These are phyloP conservation scores for Megalurothrips usitatus DNA, from an alignment of 2,888 invertebrate species.

Conservation along the genomic window DNA sequence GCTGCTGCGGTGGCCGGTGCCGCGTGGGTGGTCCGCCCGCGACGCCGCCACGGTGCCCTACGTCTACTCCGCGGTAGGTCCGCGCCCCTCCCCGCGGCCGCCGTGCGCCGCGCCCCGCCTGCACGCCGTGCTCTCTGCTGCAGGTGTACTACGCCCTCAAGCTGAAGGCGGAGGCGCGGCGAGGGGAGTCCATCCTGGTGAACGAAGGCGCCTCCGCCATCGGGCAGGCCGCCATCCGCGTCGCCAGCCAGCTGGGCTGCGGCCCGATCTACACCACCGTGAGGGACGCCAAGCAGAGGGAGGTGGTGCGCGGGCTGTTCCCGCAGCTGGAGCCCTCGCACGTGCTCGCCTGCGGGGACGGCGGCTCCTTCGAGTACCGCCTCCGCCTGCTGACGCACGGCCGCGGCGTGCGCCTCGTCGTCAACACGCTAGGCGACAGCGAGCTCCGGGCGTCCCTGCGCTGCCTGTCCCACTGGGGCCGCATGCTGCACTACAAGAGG, in stretches of 20 bases:
- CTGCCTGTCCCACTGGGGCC: not conserved
- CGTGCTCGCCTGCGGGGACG: not conserved
- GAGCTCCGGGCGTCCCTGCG: not conserved
- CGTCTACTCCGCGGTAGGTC: constrained; percentile 47
- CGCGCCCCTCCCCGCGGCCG: constrained; percentile 36
- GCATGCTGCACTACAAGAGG: not conserved
- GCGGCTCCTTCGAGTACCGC: not conserved
- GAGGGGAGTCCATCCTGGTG: constrained; percentile 49
- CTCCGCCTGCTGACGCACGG: not conserved
- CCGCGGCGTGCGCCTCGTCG: not conserved
- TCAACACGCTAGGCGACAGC: not conserved
- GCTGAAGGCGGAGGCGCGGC: constrained; percentile 49
- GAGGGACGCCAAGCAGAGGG: constrained; percentile 41
- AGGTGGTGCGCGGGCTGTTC: constrained; percentile 31
- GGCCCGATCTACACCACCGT: constrained; percentile 54
- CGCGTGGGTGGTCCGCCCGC: constrained; percentile 48
- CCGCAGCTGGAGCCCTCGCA: constrained; percentile 31
- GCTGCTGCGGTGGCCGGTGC: constrained; percentile 47
- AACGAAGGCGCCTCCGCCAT: constrained; percentile 54
- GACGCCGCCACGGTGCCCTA: constrained; percentile 53
- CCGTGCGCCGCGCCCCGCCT: not conserved
- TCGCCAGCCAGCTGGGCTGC: constrained; percentile 53
- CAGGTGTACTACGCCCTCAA: constrained; percentile 56
- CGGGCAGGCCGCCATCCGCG: constrained; percentile 57
- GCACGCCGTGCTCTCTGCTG: not conserved